Conservation (phyloP, 2,113 vertebrate genomes). For the Pogonocichla stellata region DNA sequence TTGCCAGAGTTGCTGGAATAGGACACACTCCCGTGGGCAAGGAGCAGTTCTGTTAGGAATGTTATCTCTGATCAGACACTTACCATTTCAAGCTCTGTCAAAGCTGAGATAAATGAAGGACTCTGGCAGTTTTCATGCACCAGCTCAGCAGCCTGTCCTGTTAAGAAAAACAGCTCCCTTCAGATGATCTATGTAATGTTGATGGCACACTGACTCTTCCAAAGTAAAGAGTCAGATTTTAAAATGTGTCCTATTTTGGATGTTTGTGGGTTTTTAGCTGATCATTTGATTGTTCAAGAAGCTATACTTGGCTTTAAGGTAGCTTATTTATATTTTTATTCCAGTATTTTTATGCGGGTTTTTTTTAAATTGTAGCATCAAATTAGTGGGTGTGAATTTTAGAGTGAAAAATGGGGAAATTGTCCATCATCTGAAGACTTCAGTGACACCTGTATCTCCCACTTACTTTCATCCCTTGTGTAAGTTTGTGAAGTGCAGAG, state of each 20-base stretch:
- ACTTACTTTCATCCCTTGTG: neutral
- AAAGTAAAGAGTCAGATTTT: conserved; percentile 3
- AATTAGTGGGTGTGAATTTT: neutral
- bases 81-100: neutral
- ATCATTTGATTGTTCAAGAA: neutral
- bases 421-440: neutral
- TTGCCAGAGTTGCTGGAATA: neutral
- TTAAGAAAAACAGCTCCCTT: conserved; percentile 15
- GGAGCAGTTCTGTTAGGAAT: neutral
- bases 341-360: fast-evolving
- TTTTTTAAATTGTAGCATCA: neutral
- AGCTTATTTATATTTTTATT: neutral
- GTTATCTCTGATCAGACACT: neutral
- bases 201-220: neutral
- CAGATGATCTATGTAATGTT: neutral
- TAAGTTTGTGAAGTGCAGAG: neutral
- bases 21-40: neutral
- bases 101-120: neutral
- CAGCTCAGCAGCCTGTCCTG: conserved; percentile 4
- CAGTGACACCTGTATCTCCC: neutral
- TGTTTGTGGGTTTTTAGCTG: neutral
- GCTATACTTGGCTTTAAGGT: neutral
- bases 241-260: conserved; percentile 50
- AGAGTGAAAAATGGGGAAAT: neutral
- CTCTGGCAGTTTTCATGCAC: conserved; percentile 5